Evolutionary conservation across 2,797 vertebrate genomes (phyloP).

Genomic region (Percopsis omiscomaycus): DNA sequence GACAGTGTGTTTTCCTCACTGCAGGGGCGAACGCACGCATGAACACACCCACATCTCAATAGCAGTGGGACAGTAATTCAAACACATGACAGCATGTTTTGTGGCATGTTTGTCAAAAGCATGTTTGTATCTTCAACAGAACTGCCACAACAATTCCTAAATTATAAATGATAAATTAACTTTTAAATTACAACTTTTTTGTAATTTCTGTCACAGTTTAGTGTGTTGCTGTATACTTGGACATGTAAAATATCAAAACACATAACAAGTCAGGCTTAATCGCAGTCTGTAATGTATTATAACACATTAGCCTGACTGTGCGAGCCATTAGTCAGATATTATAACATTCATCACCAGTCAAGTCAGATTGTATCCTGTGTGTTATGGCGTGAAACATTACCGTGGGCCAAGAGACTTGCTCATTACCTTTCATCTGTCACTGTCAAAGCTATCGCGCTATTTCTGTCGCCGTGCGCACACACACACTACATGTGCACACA

Average conservation of each 20-base stretch:
- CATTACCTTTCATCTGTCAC: slow-evolving; percentile 39
- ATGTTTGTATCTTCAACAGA: too few species aligned
- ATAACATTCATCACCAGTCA: slow-evolving; percentile 32
- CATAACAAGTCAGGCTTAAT: background rate
- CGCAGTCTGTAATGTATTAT: background rate
- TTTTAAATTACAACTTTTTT: too few species aligned
- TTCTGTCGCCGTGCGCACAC: slow-evolving; percentile 26
- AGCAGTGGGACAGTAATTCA: too few species aligned
- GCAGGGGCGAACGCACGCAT: too few species aligned
- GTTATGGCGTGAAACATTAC: slow-evolving; percentile 42
- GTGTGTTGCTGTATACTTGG: background rate
- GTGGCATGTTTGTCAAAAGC: too few species aligned
- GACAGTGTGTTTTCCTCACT: too few species aligned
- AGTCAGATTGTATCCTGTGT: slow-evolving; percentile 27
- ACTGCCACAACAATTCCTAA: too few species aligned
- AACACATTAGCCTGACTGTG: background rate
- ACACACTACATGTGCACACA: slow-evolving; percentile 4
- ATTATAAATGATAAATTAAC: background rate
- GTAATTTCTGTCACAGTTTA: too few species aligned
- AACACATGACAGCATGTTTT: too few species aligned
- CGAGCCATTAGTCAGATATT: slow-evolving; percentile 28
- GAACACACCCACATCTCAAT: too few species aligned
- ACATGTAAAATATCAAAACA: background rate
- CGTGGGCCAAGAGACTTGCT: slow-evolving; percentile 18
- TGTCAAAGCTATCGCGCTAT: slow-evolving; percentile 32